A percentile compares a stretch with the other conserved stretches of the same genome.
These are phyloP conservation scores for Poeciliopsis presidionis DNA, from an alignment of 2,797 vertebrate genomes.

Conservation along the genomic window DNA sequence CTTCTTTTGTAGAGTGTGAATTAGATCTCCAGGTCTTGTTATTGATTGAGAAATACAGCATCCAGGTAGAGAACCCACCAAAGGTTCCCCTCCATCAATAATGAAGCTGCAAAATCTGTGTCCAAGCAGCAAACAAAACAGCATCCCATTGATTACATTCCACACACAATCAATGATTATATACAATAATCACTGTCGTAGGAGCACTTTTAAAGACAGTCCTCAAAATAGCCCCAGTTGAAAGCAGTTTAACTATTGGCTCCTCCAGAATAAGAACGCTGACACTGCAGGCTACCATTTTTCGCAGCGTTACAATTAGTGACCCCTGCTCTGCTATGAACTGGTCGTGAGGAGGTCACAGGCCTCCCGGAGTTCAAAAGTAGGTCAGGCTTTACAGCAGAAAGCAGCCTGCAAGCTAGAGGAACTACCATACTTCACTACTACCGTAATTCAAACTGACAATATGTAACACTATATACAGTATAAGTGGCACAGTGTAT, in stretches of 20 bases:
- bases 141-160: no score
- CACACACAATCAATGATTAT: no score
- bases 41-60: slow-evolving; percentile 31
- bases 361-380: slow-evolving; percentile 45
- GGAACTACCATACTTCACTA: neutral
- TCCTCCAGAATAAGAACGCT: neutral
- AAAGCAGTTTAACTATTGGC: neutral
- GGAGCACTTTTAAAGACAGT: neutral
- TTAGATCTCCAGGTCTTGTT: slow-evolving; percentile 40
- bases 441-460: slow-evolving; percentile 18
- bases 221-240: neutral
- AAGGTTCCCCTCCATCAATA: slow-evolving; percentile 70
- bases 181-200: slow-evolving; percentile 31
- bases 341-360: slow-evolving; percentile 36
- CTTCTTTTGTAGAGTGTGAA: slow-evolving; percentile 15
- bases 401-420: slow-evolving; percentile 18
- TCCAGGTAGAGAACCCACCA: slow-evolving; percentile 55
- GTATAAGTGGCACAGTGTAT: slow-evolving; percentile 1
- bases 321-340: slow-evolving; percentile 27
- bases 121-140: slow-evolving; percentile 76
- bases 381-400: slow-evolving; percentile 32
- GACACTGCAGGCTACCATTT: slow-evolving; percentile 25
- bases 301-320: slow-evolving; percentile 40
- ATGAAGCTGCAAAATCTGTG: slow-evolving; percentile 75
- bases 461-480: slow-evolving; percentile 10